Evolutionary conservation across 2,113 vertebrate species (phyloP), one percentile per base, ranked within the genome.

Genomic region (Anguilla rostrata): DNA sequence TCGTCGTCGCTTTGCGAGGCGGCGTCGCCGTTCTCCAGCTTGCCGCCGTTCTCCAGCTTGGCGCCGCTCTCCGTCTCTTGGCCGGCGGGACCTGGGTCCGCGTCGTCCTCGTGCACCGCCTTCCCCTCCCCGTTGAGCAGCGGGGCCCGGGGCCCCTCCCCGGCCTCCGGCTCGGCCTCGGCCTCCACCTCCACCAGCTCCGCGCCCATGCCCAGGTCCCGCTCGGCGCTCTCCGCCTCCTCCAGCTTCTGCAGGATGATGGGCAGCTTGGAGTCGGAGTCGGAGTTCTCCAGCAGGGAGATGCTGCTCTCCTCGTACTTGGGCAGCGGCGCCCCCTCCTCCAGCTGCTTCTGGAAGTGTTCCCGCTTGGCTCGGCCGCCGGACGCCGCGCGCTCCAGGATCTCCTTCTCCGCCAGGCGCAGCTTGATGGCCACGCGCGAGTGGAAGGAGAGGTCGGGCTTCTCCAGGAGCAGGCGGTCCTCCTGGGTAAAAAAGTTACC

Each of bases 331-430:
- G 94, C 95, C 0, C 92, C 95, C 34, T 96, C 97, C 87, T 96
- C 95, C 92, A 95, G 92, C 90, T 96, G 97, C 89, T 96, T 93
- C 91, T 92, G 93, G 57, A 96, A 99, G 88, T 93, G 93, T 85
- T 97, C 93, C 22, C 94, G 93, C 91, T 96, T 98, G 53, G 91
- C 92, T 0, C 94, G 94, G 0, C 98, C 97, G 0, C 96, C 96
- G 90, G 94, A 94, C 0, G 96, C 96, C 0, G 95, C 97, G 57
- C 95, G 97, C 91, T 98, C 97, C 88, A 99, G 93, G 90, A 99
- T 99, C 94, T 97, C 97, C 90, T 99, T 99, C 85, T 99, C 98
- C 0, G 98, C 98, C n/a, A 97, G 91, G 9, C 98, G 97, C 83
- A 99, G 90, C 90, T 98, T 98, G 91, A 99, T 86, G 29, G 97